Conservation (phyloP, 2,797 vertebrate genomes). For the Myotis findleyi region DNA sequence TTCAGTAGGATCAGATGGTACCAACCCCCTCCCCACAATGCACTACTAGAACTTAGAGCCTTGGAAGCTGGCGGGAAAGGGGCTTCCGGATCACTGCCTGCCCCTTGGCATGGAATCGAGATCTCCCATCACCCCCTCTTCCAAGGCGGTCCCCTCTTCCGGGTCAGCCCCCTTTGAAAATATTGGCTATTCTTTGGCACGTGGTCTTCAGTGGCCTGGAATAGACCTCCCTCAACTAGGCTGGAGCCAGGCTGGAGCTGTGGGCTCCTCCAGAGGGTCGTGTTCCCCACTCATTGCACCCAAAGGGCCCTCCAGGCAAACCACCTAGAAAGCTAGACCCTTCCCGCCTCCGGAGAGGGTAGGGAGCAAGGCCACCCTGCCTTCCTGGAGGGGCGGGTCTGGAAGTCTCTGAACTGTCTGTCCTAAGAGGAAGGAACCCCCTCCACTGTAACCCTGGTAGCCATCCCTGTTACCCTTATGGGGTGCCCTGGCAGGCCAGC, state of each 20-base stretch:
- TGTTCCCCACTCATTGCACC: background rate
- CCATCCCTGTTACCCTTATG: background rate
- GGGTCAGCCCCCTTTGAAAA: background rate
- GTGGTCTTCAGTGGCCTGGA: background rate
- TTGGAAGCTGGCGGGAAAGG: background rate
- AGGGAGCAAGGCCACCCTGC: background rate
- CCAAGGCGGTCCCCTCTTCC: background rate
- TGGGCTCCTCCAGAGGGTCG: background rate
- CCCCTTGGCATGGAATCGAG: background rate
- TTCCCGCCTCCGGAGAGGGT: background rate
- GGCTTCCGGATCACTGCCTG: background rate
- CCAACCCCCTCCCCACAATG: no score
- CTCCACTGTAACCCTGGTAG: constrained; percentile 57
- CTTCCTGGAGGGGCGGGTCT: background rate
- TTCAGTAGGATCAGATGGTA: background rate
- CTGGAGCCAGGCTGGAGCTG: background rate
- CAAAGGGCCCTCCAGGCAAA: background rate
- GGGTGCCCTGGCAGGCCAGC: background rate
- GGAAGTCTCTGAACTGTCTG: background rate
- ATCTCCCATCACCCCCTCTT: background rate
- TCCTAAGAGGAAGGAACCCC: constrained; percentile 26
- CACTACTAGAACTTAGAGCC: background rate
- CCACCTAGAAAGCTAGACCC: background rate
- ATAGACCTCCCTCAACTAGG: background rate
- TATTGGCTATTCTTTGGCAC: background rate